phyloP scores from a whole-genome alignment of 2,113 vertebrate species.

The Phainopepla nitens region DNA sequence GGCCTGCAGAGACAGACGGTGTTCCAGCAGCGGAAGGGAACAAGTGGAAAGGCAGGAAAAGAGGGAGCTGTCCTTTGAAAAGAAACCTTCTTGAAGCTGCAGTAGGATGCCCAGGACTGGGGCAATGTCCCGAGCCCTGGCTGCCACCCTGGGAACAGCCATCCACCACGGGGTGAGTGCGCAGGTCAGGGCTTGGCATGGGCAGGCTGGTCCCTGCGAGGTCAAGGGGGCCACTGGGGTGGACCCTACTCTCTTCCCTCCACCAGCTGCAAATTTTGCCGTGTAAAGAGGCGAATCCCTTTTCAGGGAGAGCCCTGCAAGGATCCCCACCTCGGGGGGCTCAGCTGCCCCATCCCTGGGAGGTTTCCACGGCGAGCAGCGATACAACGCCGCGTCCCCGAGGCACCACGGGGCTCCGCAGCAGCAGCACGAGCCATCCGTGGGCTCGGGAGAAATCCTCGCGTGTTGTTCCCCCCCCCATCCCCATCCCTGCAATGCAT shows the following conservation, averaged over 20 bases:
- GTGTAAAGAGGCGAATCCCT: neutral
- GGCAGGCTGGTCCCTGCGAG: neutral
- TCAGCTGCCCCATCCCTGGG: neutral
- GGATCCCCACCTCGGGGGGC: neutral
- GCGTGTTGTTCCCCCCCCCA: neutral
- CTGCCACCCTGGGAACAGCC: neutral
- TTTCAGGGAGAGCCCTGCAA: neutral
- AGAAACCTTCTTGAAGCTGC: neutral
- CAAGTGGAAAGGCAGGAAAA: neutral
- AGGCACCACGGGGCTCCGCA: neutral
- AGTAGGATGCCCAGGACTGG: fast-evolving
- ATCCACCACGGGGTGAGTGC: fast-evolving
- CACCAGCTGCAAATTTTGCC: neutral
- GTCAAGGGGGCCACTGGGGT: neutral
- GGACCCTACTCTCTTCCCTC: neutral
- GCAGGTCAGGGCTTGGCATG: neutral
- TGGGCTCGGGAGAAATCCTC: neutral
- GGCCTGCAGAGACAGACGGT: neutral
- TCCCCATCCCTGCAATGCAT: neutral
- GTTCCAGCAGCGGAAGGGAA: neutral
- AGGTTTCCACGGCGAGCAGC: fast-evolving
- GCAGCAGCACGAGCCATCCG: neutral
- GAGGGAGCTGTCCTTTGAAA: neutral
- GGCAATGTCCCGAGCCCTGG: neutral
- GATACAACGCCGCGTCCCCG: fast-evolving